Base-by-base conservation (phyloP, 2,797 vertebrate species). In the Sciaenops ocellatus region DNA sequence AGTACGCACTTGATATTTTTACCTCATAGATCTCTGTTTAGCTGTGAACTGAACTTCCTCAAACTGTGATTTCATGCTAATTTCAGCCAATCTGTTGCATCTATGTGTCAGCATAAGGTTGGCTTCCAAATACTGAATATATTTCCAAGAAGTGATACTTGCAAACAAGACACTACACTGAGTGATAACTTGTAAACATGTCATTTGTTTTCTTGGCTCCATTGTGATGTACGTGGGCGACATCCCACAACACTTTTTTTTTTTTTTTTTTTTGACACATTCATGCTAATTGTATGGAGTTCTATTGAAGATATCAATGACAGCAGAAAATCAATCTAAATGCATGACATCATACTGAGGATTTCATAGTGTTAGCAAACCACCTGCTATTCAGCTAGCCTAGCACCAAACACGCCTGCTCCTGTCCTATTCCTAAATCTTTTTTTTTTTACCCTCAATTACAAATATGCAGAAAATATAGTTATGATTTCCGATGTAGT, bases 61-160 rank as follows among this genome's bases (percentile, higher is more conserved):
- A 64, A 64, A 52, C 50, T 57, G 2, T 0, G 66, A 67, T 50
- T 74, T 61, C 20, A 78, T 52, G 50, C 61, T 52, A 41, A 62
- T 78, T 57, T 47, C 11, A 69, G 41, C 38, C 30, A 60, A 22
- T 16, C 1, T 2, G n/a, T 44, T 66, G 20, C 51, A 24, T 47
- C 16, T 5, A 1, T 24, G 12, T 26, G 28, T 64, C 18, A 38
- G 17, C 50, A 51, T 34, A n/a, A 26, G 34, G 9, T 13, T 61
- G 20, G 13, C 12, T 46, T 41, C 4, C 9, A 22, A 51, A 56
- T 3, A 65, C 44, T 47, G 34, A 62, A 62, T 30, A 3, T 18
- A 47, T 59, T 48, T 59, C 3, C n/a, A 38, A 52, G 20, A 28
- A 15, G 50, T 47, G 44, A 38, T 15, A 10, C 24, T 9, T 44